Evolutionary conservation across 2,888 invertebrate genomes (phyloP).

Genomic region (Crematogaster levior): DNA sequence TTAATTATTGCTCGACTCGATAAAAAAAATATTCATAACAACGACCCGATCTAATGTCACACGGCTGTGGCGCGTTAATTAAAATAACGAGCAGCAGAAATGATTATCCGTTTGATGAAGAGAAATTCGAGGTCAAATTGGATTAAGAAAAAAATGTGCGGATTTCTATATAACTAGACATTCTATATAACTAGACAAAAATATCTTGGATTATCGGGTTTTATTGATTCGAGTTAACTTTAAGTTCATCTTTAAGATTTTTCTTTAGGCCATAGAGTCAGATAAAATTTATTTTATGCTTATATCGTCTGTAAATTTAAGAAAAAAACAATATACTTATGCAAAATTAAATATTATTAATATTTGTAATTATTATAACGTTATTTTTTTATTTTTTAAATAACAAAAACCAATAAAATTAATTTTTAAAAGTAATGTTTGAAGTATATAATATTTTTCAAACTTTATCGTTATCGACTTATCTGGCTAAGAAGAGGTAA

Average conservation of each 20-base stretch:
- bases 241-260: background rate
- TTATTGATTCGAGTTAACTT: background rate
- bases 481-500: conserved; percentile 1
- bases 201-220: background rate
- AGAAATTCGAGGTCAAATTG: background rate
- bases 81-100: conserved; percentile 53
- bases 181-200: background rate
- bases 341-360: background rate
- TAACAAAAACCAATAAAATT: background rate
- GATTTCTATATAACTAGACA: conserved; percentile 14
- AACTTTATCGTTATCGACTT: conserved; percentile 19
- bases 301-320: background rate
- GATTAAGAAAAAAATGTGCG: conserved; percentile 3
- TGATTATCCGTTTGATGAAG: conserved; percentile 53
- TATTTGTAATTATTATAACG: background rate
- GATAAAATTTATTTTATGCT: background rate
- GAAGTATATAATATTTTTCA: background rate
- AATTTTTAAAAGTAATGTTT: background rate
- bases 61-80: conserved; percentile 56
- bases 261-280: background rate
- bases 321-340: background rate
- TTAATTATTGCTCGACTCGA: conserved; percentile 42
- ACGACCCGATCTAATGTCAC: conserved; percentile 31
- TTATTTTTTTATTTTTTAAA: no score
- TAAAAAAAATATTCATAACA: conserved; percentile 39